phyloP scores from a whole-genome alignment of 2,797 vertebrate genomes.

The Holocentrus rufus region DNA sequence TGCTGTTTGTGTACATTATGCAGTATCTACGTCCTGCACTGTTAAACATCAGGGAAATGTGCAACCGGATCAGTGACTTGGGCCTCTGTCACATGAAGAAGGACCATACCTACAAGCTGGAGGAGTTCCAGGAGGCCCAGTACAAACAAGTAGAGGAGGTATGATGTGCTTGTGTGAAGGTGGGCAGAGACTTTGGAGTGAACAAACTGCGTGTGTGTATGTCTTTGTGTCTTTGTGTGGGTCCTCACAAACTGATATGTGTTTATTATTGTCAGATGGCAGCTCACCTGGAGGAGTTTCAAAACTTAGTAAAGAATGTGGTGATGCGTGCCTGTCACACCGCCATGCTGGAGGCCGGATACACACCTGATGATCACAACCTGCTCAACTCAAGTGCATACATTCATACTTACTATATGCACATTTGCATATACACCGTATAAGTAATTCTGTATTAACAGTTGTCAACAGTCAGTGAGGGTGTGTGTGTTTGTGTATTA shows the following conservation, averaged over 20 bases:
- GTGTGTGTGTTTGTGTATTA: conserved; percentile 31
- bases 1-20: conserved; percentile 13
- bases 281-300: conserved; percentile 80
- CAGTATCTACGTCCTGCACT: conserved; percentile 84
- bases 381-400: conserved; percentile 33
- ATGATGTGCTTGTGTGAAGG: not conserved
- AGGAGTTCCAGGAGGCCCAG: conserved; percentile 82
- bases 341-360: conserved; percentile 74
- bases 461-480: not conserved
- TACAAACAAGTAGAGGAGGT: conserved; percentile 81
- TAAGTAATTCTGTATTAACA: not conserved
- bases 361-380: conserved; percentile 67
- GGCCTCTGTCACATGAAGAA: conserved; percentile 81
- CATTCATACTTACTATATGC: not conserved
- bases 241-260: not conserved
- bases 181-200: not conserved
- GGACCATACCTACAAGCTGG: conserved; percentile 81
- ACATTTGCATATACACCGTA: not conserved
- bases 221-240: not conserved
- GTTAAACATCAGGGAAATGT: conserved; percentile 87
- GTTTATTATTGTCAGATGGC: conserved; percentile 73
- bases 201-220: not conserved
- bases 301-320: conserved; percentile 83
- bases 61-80: conserved; percentile 80
- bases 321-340: conserved; percentile 79